Evolutionary conservation across 2,113 vertebrate genomes (phyloP).

Genomic region (Antechinus stuartii): DNA sequence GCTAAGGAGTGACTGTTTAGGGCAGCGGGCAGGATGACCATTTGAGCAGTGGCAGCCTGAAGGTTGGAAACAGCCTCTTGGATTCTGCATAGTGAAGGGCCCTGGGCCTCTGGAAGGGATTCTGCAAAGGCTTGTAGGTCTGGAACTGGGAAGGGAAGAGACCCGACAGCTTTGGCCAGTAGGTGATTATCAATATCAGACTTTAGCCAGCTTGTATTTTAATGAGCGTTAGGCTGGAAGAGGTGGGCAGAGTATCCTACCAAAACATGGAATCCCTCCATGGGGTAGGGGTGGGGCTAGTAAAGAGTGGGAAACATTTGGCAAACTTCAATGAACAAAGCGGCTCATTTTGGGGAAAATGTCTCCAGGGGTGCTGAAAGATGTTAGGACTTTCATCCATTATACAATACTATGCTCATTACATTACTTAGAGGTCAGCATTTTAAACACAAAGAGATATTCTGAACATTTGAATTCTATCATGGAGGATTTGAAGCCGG

Average conservation of each 20-base stretch:
- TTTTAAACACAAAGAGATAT: neutral
- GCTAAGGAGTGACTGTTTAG: neutral
- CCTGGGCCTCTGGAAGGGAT: constrained; percentile 24
- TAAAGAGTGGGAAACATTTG: constrained; percentile 5
- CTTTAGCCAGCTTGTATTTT: neutral
- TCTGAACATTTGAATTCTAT: neutral
- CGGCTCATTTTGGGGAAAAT: neutral
- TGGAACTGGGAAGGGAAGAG: neutral
- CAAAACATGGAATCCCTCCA: neutral
- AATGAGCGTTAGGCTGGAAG: neutral
- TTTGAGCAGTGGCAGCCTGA: neutral
- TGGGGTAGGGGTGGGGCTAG: neutral
- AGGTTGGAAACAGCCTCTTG: constrained; percentile 26
- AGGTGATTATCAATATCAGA: neutral
- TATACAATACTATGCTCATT: neutral
- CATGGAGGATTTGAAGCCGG: no score
- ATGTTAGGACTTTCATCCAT: neutral
- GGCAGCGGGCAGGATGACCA: constrained; percentile 32
- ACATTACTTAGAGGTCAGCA: neutral
- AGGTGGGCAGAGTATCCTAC: neutral
- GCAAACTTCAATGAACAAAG: neutral
- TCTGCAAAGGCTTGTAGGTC: neutral
- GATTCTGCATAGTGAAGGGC: constrained; percentile 4
- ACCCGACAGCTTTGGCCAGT: neutral
- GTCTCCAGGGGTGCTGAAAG: neutral